Percentiles rank a stretch among this genome's conserved stretches.
phyloP scores from a whole-genome alignment of 2,113 vertebrate species.

The Notechis scutatus region DNA sequence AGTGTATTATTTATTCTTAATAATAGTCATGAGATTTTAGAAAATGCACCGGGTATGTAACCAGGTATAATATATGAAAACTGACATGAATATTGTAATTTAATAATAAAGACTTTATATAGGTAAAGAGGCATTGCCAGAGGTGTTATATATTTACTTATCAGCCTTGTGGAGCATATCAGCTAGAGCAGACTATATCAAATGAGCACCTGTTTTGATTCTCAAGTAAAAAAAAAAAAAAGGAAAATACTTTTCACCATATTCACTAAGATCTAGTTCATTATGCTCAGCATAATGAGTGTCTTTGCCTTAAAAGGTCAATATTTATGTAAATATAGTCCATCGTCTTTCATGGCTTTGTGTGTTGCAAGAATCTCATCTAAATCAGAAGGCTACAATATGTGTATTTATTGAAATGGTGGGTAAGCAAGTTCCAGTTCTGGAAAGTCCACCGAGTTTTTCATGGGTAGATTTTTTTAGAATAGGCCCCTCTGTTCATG shows the following conservation, averaged over 20 bases:
- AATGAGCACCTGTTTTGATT: neutral
- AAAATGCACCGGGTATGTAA: neutral
- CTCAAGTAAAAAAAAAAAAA: neutral
- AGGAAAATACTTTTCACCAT: neutral
- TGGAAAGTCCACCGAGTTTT: neutral
- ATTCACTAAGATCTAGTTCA: neutral
- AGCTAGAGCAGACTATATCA: neutral
- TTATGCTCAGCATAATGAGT: neutral
- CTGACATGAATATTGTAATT: neutral
- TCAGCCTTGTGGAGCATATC: neutral
- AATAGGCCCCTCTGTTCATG: neutral
- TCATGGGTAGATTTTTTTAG: neutral
- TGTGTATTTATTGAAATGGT: neutral
- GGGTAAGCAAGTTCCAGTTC: neutral
- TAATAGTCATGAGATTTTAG: neutral
- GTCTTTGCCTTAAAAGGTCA: neutral
- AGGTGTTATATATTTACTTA: neutral
- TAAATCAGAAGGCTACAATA: neutral
- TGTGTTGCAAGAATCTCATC: neutral
- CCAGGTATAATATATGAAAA: neutral
- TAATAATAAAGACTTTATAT: slow-evolving; percentile 8
- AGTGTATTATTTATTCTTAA: neutral
- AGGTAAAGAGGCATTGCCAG: neutral
- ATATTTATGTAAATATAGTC: neutral
- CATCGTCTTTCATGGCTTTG: neutral